A percentile compares a stretch with the other conserved stretches of the same genome.
Evolutionary conservation across 2,888 invertebrate species (phyloP).

Genomic region (Drosophila sordidula): DNA sequence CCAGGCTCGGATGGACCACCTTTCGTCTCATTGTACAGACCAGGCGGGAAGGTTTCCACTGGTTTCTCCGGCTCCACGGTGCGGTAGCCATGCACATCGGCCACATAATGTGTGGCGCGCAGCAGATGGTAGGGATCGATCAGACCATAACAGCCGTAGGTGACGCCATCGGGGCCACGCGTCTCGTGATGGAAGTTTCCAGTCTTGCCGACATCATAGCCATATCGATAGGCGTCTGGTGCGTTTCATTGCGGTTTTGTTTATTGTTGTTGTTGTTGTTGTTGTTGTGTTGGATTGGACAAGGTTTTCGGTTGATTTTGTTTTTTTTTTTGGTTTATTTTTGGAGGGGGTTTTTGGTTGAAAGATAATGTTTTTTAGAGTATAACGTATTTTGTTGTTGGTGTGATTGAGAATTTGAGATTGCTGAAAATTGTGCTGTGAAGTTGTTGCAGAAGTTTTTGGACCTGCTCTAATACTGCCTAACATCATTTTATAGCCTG

Average conservation of each 20-base stretch:
- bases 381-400: slow-evolving; percentile 36
- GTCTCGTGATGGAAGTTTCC: slow-evolving; percentile 93
- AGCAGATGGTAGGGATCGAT: slow-evolving; percentile 89
- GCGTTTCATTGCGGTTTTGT: slow-evolving; percentile 23
- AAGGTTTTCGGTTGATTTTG: slow-evolving; percentile 13
- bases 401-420: slow-evolving; percentile 31
- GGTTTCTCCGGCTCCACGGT: slow-evolving; percentile 89
- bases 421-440: slow-evolving; percentile 56
- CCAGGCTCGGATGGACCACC: slow-evolving; percentile 85
- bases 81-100: slow-evolving; percentile 91
- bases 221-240: slow-evolving; percentile 90
- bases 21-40: slow-evolving; percentile 68
- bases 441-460: slow-evolving; percentile 30
- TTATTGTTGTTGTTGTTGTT: slow-evolving; percentile 45
- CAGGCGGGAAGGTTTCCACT: slow-evolving; percentile 87
- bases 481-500: slow-evolving; percentile 30
- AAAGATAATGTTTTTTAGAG: slow-evolving; percentile 58
- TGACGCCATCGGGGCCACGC: slow-evolving; percentile 91
- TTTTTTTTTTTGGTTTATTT: slow-evolving; percentile 21
- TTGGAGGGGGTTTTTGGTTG: slow-evolving; percentile 41
- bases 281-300: slow-evolving; percentile 26
- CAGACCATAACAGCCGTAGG: slow-evolving; percentile 93
- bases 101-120: slow-evolving; percentile 90
- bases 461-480: slow-evolving; percentile 39
- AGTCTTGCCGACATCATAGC: slow-evolving; percentile 91